phyloP scores from a whole-genome alignment of 92 coral and sea anemone species.

The Actinernus sp. region DNA sequence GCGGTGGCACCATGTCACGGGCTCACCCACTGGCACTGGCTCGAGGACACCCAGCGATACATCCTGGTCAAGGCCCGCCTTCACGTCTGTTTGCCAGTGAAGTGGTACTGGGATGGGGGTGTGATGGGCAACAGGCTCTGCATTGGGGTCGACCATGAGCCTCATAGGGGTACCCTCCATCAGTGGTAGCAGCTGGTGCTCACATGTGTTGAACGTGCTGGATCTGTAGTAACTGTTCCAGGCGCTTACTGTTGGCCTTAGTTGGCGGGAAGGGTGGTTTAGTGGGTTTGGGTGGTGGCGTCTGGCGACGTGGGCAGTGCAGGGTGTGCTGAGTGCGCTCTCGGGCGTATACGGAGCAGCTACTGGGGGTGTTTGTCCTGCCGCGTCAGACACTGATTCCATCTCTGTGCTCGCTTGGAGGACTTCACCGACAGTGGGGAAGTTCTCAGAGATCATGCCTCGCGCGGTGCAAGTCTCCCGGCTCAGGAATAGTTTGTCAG shows the following conservation, averaged over 20 bases:
- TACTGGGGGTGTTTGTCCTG: not conserved
- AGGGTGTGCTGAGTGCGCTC: constrained; percentile 11
- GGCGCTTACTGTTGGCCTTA: constrained; percentile 24
- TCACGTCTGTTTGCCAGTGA: constrained; percentile 64
- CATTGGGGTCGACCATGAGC: too few relatives aligned
- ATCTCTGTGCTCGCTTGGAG: too few relatives aligned
- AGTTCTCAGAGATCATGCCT: constrained; percentile 35
- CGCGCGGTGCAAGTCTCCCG: constrained; percentile 47
- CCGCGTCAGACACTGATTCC: not conserved
- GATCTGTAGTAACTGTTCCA: constrained; percentile 54
- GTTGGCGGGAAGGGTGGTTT: constrained; percentile 47
- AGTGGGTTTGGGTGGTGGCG: constrained; percentile 49
- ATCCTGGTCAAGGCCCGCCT: constrained; percentile 60
- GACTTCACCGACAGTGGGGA: constrained; percentile 51
- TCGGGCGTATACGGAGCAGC: constrained; percentile 2
- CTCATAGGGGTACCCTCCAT: constrained; percentile 57
- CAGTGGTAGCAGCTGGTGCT: constrained; percentile 62
- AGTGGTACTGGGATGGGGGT: constrained; percentile 69
- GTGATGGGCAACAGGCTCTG: constrained; percentile 66
- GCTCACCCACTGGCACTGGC: constrained; percentile 50
- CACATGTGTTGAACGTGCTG: constrained; percentile 73
- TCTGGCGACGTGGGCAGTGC: constrained; percentile 24
- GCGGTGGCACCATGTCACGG: constrained; percentile 60
- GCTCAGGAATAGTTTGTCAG: too few relatives aligned
- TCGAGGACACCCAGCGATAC: constrained; percentile 56